phyloP scores from a whole-genome alignment of 2,888 invertebrate species.

The Drosophila setosimentum region DNA sequence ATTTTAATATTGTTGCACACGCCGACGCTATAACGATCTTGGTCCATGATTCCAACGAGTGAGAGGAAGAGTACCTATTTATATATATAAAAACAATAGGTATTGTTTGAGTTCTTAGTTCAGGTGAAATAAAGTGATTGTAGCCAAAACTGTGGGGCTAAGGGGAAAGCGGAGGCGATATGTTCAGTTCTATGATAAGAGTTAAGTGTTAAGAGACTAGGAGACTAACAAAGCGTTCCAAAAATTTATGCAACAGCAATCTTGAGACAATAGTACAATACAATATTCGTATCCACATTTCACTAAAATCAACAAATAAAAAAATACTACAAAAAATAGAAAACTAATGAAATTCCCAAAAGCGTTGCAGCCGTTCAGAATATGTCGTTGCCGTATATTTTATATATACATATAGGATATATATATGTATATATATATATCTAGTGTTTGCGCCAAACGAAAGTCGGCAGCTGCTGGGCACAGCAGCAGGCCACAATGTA shows the following conservation, averaged over 20 bases:
- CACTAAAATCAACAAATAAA: conserved; percentile 39
- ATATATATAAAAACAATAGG: conserved; percentile 43
- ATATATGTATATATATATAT: background rate
- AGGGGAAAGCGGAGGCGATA: conserved; percentile 40
- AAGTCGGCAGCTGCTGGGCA: conserved; percentile 87
- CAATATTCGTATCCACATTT: conserved; percentile 41
- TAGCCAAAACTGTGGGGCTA: conserved; percentile 9
- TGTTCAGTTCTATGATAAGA: conserved; percentile 67
- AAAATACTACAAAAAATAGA: conserved; percentile 37
- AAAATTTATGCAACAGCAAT: conserved; percentile 53
- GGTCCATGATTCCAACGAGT: conserved; percentile 73
- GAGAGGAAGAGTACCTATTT: conserved; percentile 60
- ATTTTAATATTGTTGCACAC: conserved; percentile 61
- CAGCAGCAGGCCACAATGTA: conserved; percentile 94
- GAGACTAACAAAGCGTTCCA: conserved; percentile 54
- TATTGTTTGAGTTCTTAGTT: conserved; percentile 35
- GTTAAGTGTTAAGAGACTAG: conserved; percentile 42
- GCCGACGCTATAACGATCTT: conserved; percentile 53
- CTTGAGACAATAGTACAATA: conserved; percentile 43
- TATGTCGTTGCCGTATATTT: conserved; percentile 26
- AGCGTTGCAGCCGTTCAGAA: conserved; percentile 56
- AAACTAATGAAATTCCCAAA: conserved; percentile 71
- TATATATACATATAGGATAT: too few relatives aligned
- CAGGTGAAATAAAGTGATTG: conserved; percentile 58
- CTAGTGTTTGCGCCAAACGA: conserved; percentile 78